Base-by-base conservation (phyloP, 2,113 vertebrate genomes). In the Pygathrix nemaeus region DNA sequence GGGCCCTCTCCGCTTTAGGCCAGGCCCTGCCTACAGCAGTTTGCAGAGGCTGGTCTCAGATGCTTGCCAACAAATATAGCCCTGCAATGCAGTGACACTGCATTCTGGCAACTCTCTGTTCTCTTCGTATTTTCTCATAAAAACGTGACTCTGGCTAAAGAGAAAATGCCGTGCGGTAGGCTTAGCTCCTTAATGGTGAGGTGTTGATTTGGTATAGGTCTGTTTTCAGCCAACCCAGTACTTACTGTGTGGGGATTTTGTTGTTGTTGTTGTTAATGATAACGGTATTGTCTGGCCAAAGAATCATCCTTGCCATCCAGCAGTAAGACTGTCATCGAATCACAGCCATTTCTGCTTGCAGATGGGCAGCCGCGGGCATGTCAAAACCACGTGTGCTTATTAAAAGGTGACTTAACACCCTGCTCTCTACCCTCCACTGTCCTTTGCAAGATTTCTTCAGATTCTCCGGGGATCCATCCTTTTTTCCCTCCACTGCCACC, bases 151-250 rank as follows among this genome's bases (percentile, higher is more conserved):
- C 48, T 52, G 3, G 21, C 30, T 85, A 25, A 68, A 92, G 11
- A 90, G 55, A 68, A 73, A 64, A 92, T 21, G 5, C 68, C 30
- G 38, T 20, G 30, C 4, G 7, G 30, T 90, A 95, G 64, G 52
- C 64, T 90, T 38, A 59, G 48, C 66, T 87, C n/a, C 50, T 92
- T 95, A 43, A n/a, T 48, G 10, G 25, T 0, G 20, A 80, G 6
- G 21, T 52, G 14, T 5, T 95, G 90, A 84, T 43, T 68, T 88
- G 70, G 17, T 59, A 11, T 43, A 66, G 25, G 16, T 73, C 57
- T 92, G 3, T 94, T 94, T 95, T 93, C 75, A 92, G n/a, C 45
- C 70, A 81, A 35, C 16, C 21, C n/a, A 25, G n/a, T 68, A 87
- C 17, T 90, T 76, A 66, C 40, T 14, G 5, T 45, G n/a, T 27